phyloP scores from a whole-genome alignment of 1,140 invertebrate species.

The Drosophila novamexicana region DNA sequence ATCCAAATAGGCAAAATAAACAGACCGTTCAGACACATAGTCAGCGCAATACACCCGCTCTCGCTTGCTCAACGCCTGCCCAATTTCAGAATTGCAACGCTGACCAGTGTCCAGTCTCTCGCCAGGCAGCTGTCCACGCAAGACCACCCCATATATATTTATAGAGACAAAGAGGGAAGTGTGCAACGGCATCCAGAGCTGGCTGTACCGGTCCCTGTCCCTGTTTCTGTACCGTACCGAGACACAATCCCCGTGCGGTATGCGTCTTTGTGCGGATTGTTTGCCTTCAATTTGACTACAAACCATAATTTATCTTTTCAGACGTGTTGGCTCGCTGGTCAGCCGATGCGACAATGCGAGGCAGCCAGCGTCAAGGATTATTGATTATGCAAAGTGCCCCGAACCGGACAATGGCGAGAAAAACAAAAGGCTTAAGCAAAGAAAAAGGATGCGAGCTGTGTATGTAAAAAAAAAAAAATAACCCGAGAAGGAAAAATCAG shows the following conservation, averaged over 20 bases:
- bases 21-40: conserved; percentile 24
- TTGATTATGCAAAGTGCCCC: conserved; percentile 84
- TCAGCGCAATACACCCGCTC: background rate
- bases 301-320: conserved; percentile 84
- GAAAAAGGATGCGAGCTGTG: conserved; percentile 44
- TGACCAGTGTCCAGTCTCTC: conserved; percentile 37
- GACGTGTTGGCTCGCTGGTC: conserved; percentile 75
- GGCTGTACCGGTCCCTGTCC: conserved; percentile 6
- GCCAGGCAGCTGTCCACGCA: conserved; percentile 52
- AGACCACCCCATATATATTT: conserved; percentile 33
- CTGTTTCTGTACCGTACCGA: background rate
- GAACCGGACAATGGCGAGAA: conserved; percentile 72
- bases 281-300: conserved; percentile 84
- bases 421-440: conserved; percentile 79
- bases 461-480: conserved; percentile 35
- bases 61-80: too few species aligned
- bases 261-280: conserved; percentile 73
- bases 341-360: conserved; percentile 66
- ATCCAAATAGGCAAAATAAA: conserved; percentile 53
- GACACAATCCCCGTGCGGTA: conserved; percentile 12
- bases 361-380: conserved; percentile 79
- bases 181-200: conserved; percentile 5
- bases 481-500: conserved; percentile 33
- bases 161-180: background rate
- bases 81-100: conserved; percentile 1